Base-by-base conservation (phyloP, 1,140 invertebrate species). In the Xylocopa sonorina region DNA sequence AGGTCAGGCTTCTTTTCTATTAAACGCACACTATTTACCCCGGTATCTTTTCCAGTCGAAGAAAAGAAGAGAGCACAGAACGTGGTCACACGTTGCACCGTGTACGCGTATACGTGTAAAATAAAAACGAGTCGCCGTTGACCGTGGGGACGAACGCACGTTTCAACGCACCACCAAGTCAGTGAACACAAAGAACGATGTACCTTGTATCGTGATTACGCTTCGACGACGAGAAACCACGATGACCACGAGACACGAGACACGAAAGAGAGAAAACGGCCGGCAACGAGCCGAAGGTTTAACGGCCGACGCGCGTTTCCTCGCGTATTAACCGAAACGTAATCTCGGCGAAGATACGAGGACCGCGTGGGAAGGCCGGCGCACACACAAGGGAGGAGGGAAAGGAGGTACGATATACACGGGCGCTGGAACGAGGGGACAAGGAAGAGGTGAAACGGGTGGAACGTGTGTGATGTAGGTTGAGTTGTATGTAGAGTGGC, bases 51-150 rank as follows among this genome's bases (percentile, higher is more conserved):
- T 29, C 29, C 29, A 27, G 12, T 55, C 32, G 29, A 32, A n/a
- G n/a, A n/a, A n/a, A n/a, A n/a, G n/a, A n/a, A n/a, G n/a, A n/a
- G n/a, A n/a, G n/a, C n/a, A n/a, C n/a, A n/a, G n/a, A n/a, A n/a
- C n/a, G n/a, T n/a, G n/a, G n/a, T n/a, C n/a, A n/a, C n/a, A 72
- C 73, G 73, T 73, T 72, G 81, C 81, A 83, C 81, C 84, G 64
- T 34, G n/a, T n/a, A n/a, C n/a, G n/a, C n/a, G n/a, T n/a, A n/a
- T n/a, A n/a, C n/a, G n/a, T n/a, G n/a, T n/a, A n/a, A n/a, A n/a
- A n/a, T n/a, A n/a, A n/a, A n/a, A n/a, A n/a, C n/a, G n/a, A n/a
- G n/a, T n/a, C n/a, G n/a, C n/a, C n/a, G n/a, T n/a, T n/a, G n/a
- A n/a, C n/a, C n/a, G n/a, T n/a, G n/a, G n/a, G n/a, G n/a, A n/a